Evolutionary conservation across 2,113 vertebrate genomes (phyloP).

Genomic region (Chamaetylas fuelleborni): DNA sequence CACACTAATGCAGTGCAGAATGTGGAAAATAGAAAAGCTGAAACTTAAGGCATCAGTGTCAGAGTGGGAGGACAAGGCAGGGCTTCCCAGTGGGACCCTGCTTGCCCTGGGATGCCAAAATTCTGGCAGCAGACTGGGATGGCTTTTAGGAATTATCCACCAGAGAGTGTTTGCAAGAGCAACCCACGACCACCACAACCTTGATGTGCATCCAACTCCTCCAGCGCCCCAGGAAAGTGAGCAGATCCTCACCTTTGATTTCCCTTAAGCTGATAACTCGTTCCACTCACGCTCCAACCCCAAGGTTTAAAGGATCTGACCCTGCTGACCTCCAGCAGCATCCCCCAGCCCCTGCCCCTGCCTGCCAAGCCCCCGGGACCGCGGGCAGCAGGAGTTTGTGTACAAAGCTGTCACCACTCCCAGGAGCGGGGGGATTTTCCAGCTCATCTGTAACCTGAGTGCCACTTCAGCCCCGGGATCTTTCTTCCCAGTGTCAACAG

Average conservation of each 20-base stretch:
- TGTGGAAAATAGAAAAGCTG: no score
- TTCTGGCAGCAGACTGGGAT: neutral
- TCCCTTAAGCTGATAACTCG: neutral
- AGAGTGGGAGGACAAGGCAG: neutral
- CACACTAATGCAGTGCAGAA: no score
- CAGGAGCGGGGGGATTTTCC: slow-evolving; percentile 65
- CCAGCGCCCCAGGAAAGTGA: neutral
- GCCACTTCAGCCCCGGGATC: slow-evolving; percentile 56
- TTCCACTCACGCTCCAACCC: neutral
- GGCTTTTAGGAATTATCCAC: neutral
- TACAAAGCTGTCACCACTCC: slow-evolving; percentile 68
- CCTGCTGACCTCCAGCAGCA: neutral
- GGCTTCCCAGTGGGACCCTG: neutral
- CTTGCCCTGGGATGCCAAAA: neutral
- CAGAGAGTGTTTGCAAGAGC: neutral
- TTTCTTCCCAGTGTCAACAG: slow-evolving; percentile 69
- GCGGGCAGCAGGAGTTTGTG: slow-evolving; percentile 32
- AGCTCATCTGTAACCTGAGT: slow-evolving; percentile 71
- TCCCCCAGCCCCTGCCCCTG: neutral
- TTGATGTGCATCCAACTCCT: rapidly evolving
- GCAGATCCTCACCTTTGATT: neutral
- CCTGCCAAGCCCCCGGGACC: neutral
- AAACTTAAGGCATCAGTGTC: no score
- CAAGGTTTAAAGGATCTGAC: neutral
- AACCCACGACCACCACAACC: rapidly evolving